phyloP scores from a whole-genome alignment of 2,888 invertebrate genomes.

The Lobophora halterata region DNA sequence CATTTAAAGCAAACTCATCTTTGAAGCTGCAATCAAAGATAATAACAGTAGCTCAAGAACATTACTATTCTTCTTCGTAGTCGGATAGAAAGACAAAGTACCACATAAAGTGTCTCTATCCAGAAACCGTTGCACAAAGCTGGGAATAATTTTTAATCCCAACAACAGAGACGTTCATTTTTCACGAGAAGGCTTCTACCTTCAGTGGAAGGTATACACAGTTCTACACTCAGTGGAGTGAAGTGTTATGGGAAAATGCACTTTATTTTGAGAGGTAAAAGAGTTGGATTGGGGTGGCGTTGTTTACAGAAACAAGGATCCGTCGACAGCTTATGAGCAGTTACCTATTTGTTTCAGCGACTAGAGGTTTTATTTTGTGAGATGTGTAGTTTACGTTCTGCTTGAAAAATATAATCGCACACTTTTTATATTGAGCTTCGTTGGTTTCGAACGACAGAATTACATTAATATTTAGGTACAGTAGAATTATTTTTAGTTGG shows the following conservation, averaged over 20 bases:
- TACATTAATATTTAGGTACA: no score
- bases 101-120: constrained; percentile 26
- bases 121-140: constrained; percentile 48
- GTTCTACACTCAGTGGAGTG: constrained; percentile 8
- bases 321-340: constrained; percentile 66
- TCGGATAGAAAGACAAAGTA: constrained; percentile 25
- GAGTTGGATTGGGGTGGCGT: constrained; percentile 11
- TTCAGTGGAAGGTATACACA: no score
- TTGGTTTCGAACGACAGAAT: constrained; percentile 2
- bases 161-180: constrained; percentile 72
- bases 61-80: no score
- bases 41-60: constrained; percentile 12
- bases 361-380: constrained; percentile 30
- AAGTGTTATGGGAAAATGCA: constrained; percentile 31
- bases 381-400: constrained; percentile 24
- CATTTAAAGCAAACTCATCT: neutral
- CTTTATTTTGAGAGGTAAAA: constrained; percentile 36
- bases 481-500: no score
- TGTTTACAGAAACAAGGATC: constrained; percentile 38
- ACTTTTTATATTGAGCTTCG: constrained; percentile 26
- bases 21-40: constrained; percentile 15
- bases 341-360: constrained; percentile 48
- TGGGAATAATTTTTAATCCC: constrained; percentile 73
- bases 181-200: constrained; percentile 55
- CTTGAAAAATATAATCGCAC: constrained; percentile 11